Evolutionary conservation across 2,888 invertebrate genomes (phyloP).

Genomic region (Galerucella nymphaeae): DNA sequence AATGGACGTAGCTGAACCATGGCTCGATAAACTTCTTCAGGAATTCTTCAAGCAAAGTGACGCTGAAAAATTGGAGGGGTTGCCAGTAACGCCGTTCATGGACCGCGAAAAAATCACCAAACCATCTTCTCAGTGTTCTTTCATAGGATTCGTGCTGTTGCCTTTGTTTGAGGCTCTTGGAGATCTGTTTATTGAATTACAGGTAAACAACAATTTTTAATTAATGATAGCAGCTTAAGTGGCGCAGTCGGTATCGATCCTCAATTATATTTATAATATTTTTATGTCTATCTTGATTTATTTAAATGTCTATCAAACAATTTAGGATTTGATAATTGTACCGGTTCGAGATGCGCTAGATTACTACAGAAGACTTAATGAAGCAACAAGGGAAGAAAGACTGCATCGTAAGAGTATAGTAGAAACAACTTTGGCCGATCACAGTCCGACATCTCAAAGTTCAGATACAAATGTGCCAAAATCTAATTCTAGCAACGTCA

Average conservation of each 20-base stretch:
- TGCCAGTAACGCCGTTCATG: conserved; percentile 89
- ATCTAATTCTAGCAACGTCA: conserved; percentile 68
- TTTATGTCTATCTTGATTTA: no score
- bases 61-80: conserved; percentile 82
- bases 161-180: conserved; percentile 84
- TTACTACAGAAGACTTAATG: conserved; percentile 72
- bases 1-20: conserved; percentile 85
- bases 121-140: conserved; percentile 85
- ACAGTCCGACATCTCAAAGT: conserved; percentile 62
- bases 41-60: conserved; percentile 85
- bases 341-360: conserved; percentile 73
- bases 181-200: conserved; percentile 77
- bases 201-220: conserved; percentile 64
- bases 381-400: conserved; percentile 71
- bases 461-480: conserved; percentile 63
- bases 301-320: no score
- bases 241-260: no score
- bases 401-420: conserved; percentile 72
- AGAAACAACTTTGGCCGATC: conserved; percentile 62
- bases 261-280: no score
- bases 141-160: conserved; percentile 83
- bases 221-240: no score
- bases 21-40: conserved; percentile 80
- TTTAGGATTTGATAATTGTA: conserved; percentile 71
- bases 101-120: conserved; percentile 87